Base-by-base conservation (phyloP, 2,113 vertebrate genomes). In the Perccottus glenii region DNA sequence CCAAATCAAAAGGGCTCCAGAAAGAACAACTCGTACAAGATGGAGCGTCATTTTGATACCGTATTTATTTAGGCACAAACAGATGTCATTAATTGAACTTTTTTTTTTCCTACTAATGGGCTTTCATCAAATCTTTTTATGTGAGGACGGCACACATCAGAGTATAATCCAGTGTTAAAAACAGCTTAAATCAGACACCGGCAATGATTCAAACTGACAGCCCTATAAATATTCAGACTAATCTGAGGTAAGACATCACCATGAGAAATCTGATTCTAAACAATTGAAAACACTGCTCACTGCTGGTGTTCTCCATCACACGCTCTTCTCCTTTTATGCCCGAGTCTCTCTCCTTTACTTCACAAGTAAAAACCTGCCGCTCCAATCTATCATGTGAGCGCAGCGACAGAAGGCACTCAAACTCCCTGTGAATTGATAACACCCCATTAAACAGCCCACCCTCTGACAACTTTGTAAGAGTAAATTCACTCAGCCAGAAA, bases 401-500 rank as follows among this genome's bases (percentile, higher is more conserved):
- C 52, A 50, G 63, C 42, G 44, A 57, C 70, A 73, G 70, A 66
- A 55, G 59, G 57, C 67, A 64, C 48, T 68, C 77, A 85, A 67
- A 75, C 50, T 74, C 78, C 50, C 33, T 0, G 48, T 55, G 80
- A 82, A 81, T 77, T 86, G 81, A 84, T 75, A 82, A 83, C 74
- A 70, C 55, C 70, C 85, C 80, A 85, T 87, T 87, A 83, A 83
- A 76, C 67, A 72, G 79, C 67, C 75, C 72, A 55, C 63, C 70
- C 73, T 70, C 75, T 67, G 82, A 87, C 78, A 78, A 73, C 78
- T 77, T 65, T 74, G 78, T 65, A 73, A 64, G 81, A 82, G 62
- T 76, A 71, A 77, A 85, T 63, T 60, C 84, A 78, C 73, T 84
- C 82, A 77, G 67, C 84, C 75, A 84, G 77, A 84, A 80, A 78